Evolutionary conservation across 2,797 vertebrate genomes (phyloP), one percentile per base, ranked within the genome.

Genomic region (Intellagama lesueurii): DNA sequence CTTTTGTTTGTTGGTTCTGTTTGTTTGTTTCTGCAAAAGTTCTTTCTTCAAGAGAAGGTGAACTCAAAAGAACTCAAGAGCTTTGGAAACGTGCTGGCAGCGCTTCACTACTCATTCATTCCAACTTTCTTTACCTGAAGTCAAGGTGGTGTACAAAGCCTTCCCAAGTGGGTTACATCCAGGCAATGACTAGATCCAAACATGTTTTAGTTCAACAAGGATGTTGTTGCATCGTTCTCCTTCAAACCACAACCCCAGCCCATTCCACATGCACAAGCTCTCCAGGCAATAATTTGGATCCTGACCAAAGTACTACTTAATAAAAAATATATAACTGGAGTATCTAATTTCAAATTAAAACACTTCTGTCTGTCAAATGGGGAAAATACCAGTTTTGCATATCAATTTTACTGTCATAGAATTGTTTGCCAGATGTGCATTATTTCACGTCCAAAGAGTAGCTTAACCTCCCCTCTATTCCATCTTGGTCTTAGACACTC

Each of bases 401-500:
- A 69, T 87, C 81, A 66, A 83, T 87, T 89, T 56, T 80, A 44
- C n/a, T 6, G 44, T 30, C 32, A 4, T n/a, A 87, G 26, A 90
- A 75, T 47, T 66, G 26, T 47, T 78, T 79, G 49, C 35, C 80
- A 83, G 8, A 30, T 56, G 40, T 73, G 1, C 22, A 52, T 60
- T 70, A 89, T n/a, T 91, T 66, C 4, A 44, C 86, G 88, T 90
- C 73, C 60, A 87, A 60, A 76, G 26, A 17, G 90, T 72, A 16
- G 19, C 90, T 90, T 87, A 52, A 87, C 82, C 93, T 84, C 11
- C 40, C 6, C 85, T 52, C 5, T 22, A 68, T 9, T 94, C 85
- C 68, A 79, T 72, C 79, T 89, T 40, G 32, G 88, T 0, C 73
- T 49, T 72, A 24, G 44, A 73, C 0, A 6, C 24, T 52, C 40